A percentile compares a stretch with the other conserved stretches of the same genome.
phyloP scores from a whole-genome alignment of 2,797 vertebrate species.

The Staurois parvus region DNA sequence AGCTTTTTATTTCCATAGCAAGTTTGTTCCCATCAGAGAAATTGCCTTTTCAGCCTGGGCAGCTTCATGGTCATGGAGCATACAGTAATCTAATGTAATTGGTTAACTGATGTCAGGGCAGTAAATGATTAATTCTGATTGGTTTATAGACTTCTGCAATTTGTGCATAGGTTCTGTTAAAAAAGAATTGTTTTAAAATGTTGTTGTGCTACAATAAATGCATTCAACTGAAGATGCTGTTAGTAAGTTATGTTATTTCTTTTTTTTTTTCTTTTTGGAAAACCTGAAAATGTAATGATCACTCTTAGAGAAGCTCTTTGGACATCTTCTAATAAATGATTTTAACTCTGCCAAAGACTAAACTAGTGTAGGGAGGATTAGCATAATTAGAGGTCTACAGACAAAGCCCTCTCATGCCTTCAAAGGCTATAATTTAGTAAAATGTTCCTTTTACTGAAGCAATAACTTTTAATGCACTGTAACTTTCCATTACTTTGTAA shows the following conservation, averaged over 20 bases:
- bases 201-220: background rate
- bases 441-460: conserved; percentile 28
- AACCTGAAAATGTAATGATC: background rate
- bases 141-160: too few relatives aligned
- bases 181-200: background rate
- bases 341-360: background rate
- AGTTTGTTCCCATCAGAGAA: too few relatives aligned
- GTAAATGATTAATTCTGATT: too few relatives aligned
- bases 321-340: conserved; percentile 3
- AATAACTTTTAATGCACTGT: conserved; percentile 32
- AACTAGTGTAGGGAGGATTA: background rate
- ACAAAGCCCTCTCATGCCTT: background rate
- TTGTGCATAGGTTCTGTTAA: too few relatives aligned
- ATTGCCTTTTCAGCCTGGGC: too few relatives aligned
- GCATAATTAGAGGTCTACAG: conserved; percentile 18
- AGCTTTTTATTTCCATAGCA: too few relatives aligned
- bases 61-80: too few relatives aligned
- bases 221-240: background rate
- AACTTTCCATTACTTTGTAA: conserved; percentile 26
- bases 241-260: background rate
- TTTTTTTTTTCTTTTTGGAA: background rate
- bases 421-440: conserved; percentile 33
- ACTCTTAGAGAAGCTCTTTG: background rate
- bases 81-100: too few relatives aligned
- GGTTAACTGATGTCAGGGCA: too few relatives aligned